Percentiles rank a stretch among this genome's conserved stretches.
phyloP scores from a whole-genome alignment of 2,113 vertebrate genomes.

The Calidris pugnax region DNA sequence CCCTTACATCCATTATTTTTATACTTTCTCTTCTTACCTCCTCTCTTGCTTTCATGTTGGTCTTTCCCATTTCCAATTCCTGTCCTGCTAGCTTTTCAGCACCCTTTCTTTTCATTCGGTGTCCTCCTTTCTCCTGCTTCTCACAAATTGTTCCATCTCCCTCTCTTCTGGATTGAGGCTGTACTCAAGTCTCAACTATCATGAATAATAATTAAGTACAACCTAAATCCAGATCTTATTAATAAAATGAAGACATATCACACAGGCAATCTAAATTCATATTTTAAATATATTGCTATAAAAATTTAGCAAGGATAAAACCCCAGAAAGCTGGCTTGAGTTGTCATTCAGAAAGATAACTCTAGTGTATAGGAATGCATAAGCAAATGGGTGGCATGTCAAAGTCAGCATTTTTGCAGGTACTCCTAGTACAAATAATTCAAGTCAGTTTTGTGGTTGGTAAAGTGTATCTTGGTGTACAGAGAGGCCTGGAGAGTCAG shows the following conservation, averaged over 20 bases:
- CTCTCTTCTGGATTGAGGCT: not conserved
- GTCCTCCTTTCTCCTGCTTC: not conserved
- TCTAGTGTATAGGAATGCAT: not conserved
- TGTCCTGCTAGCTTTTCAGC: not conserved
- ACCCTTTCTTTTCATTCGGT: not conserved
- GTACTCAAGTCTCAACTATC: not conserved
- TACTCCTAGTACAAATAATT: not conserved
- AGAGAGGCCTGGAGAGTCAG: not conserved
- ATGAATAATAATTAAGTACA: not conserved
- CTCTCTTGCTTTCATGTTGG: not conserved
- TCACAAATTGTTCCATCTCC: not conserved
- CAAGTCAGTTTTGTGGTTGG: not conserved
- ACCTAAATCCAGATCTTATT: not conserved
- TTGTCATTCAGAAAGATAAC: not conserved
- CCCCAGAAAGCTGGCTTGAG: not conserved
- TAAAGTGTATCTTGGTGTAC: not conserved
- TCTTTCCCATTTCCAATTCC: not conserved
- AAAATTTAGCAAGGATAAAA: not conserved
- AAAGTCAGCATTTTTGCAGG: not conserved
- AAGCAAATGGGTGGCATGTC: not conserved
- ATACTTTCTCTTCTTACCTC: not conserved
- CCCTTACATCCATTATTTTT: not conserved
- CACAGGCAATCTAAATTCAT: not conserved
- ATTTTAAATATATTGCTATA: not conserved
- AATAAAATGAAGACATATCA: not conserved